A percentile compares a stretch with the other conserved stretches of the same genome.
These are phyloP conservation scores for Thaumatotibia leucotreta DNA, from an alignment of 1,140 invertebrate genomes.

Conservation along the genomic window DNA sequence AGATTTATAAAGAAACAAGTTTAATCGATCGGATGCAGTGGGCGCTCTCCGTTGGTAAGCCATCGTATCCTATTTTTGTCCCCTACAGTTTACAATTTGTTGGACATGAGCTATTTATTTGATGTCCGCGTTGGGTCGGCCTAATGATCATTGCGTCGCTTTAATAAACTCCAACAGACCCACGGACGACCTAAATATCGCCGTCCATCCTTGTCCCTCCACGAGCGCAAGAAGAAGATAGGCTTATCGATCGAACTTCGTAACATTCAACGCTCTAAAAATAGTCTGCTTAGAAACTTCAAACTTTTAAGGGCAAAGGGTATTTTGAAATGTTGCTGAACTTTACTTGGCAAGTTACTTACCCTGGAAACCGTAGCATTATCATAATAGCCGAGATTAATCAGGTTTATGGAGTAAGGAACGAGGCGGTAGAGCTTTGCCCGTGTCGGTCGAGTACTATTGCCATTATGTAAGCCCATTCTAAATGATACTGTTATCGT, in stretches of 20 bases:
- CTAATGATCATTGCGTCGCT: slow-evolving; percentile 1
- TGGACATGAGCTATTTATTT: slow-evolving; percentile 13
- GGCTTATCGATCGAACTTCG: slow-evolving; percentile 1
- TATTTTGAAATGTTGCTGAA: slow-evolving; percentile 1
- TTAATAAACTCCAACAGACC: neutral
- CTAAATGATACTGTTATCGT: neutral
- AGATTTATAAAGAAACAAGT: too few relatives aligned
- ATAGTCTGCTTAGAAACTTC: slow-evolving; percentile 2
- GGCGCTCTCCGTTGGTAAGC: neutral
- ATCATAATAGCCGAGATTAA: neutral
- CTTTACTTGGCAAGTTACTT: neutral
- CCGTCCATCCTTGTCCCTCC: neutral
- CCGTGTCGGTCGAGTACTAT: neutral
- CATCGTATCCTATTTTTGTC: slow-evolving; percentile 3
- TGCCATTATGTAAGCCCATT: neutral
- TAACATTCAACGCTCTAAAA: neutral
- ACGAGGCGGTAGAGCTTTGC: neutral
- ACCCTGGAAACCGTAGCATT: neutral
- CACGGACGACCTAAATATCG: neutral
- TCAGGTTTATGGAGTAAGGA: neutral
- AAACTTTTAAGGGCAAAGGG: slow-evolving; percentile 3
- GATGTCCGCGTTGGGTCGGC: neutral
- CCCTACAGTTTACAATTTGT: neutral
- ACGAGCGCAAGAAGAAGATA: neutral
- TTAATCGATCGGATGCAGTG: neutral